A percentile compares a stretch with the other conserved stretches of the same genome.
Conservation (phyloP, 2,113 vertebrate genomes). For the Dromiciops gliroides region DNA sequence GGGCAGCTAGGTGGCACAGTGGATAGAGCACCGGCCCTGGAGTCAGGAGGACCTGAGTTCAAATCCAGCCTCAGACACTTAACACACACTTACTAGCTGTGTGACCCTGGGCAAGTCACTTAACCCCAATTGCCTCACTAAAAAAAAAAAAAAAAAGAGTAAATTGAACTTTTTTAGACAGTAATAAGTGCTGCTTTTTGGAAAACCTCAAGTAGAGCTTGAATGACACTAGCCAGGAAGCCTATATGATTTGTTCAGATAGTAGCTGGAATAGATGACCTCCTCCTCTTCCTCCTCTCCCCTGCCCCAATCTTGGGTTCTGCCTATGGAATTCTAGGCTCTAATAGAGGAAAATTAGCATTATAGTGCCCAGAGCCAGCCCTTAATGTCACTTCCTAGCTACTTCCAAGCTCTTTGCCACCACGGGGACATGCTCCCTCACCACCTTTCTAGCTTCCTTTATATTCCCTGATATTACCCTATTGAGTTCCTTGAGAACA, state of each 20-base stretch:
- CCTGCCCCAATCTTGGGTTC: neutral
- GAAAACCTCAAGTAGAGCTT: neutral
- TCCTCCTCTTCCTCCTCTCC: neutral
- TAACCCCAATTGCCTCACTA: no score
- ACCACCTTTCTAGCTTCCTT: neutral
- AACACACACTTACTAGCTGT: no score
- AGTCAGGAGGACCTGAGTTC: no score
- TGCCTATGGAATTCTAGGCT: neutral
- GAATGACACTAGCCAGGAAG: neutral
- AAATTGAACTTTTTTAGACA: neutral
- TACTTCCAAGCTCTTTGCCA: neutral
- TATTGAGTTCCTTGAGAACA: neutral
- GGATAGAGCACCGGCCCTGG: no score
- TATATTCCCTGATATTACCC: neutral
- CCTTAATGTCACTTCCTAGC: neutral
- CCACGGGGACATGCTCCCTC: no score
- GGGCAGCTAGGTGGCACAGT: no score
- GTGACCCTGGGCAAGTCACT: no score
- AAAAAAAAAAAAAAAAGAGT: no score
- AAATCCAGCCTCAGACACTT: no score
- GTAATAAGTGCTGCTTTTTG: neutral
- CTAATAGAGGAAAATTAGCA: neutral
- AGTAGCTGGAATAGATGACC: neutral
- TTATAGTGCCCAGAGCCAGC: neutral
- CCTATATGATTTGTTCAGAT: neutral